A percentile compares a stretch with the other conserved stretches of the same genome.
Conservation (phyloP, 2,888 invertebrate species). For the Limnephilus rhombicus region DNA sequence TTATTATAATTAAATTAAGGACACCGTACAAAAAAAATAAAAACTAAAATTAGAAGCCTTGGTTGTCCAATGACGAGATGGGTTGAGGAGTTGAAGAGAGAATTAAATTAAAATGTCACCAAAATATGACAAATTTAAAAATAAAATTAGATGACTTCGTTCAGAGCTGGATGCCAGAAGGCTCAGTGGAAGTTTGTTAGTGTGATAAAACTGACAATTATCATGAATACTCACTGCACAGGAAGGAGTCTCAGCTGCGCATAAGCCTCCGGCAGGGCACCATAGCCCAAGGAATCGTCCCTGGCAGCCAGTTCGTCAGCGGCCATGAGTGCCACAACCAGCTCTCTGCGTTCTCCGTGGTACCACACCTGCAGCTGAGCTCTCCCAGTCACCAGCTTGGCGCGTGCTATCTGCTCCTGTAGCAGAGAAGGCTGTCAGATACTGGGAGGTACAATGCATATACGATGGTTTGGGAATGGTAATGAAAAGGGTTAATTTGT, state of each 20-base stretch:
- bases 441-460: background rate
- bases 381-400: conserved; percentile 86
- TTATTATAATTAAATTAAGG: too few relatives aligned
- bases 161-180: too few relatives aligned
- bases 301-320: conserved; percentile 90
- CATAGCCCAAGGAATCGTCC: conserved; percentile 87
- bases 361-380: conserved; percentile 94
- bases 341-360: conserved; percentile 88
- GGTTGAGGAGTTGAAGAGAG: too few relatives aligned
- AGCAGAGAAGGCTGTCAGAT: background rate
- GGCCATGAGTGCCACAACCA: conserved; percentile 91
- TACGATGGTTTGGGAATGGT: background rate
- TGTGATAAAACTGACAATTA: background rate
- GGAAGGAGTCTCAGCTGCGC: conserved; percentile 89
- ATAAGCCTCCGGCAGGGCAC: conserved; percentile 89
- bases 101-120: too few relatives aligned
- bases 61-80: too few relatives aligned
- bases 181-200: background rate
- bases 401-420: conserved; percentile 85
- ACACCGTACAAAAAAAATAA: too few relatives aligned
- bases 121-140: too few relatives aligned
- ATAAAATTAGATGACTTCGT: too few relatives aligned
- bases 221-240: conserved; percentile 67
- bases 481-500: background rate
- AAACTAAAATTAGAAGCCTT: too few relatives aligned